A percentile compares a stretch with the other conserved stretches of the same genome.
Evolutionary conservation across 2,888 invertebrate genomes (phyloP).

Genomic region (Torymus auratus): DNA sequence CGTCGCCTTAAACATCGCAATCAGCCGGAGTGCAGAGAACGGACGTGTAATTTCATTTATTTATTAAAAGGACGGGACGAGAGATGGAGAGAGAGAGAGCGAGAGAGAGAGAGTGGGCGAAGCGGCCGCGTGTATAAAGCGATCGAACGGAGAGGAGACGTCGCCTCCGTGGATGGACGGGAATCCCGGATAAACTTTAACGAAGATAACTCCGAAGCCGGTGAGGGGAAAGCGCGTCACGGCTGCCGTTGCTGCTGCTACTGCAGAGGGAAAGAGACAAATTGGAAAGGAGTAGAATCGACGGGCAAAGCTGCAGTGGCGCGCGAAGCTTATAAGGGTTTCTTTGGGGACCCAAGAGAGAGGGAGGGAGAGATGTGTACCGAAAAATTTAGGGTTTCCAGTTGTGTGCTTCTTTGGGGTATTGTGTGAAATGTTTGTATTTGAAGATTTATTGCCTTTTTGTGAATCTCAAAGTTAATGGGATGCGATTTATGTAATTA

Average conservation of each 20-base stretch:
- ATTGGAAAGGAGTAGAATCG: conserved; percentile 33
- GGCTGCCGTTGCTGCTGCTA: not conserved
- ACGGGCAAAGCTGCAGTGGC: not conserved
- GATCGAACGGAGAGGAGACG: not conserved
- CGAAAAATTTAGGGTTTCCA: no score
- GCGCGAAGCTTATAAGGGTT: no score
- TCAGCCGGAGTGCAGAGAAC: not conserved
- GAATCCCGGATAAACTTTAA: conserved; percentile 39
- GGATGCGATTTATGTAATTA: no score
- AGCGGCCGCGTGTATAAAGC: no score
- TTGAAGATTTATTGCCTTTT: no score
- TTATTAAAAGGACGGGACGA: conserved; percentile 7
- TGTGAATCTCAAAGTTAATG: no score
- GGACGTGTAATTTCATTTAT: conserved; percentile 22
- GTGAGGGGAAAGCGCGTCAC: not conserved
- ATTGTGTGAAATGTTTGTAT: no score
- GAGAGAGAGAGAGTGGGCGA: conserved; percentile 2
- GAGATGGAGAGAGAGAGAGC: conserved; percentile 1
- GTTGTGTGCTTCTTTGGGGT: no score
- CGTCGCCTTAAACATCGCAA: not conserved
- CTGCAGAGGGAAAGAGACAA: conserved; percentile 16
- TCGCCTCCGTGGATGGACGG: not conserved
- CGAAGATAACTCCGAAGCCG: conserved; percentile 23
- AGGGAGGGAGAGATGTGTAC: no score
- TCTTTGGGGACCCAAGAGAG: no score